Conservation (phyloP, 2,888 invertebrate genomes). For the Reticulitermes lucifugus region DNA sequence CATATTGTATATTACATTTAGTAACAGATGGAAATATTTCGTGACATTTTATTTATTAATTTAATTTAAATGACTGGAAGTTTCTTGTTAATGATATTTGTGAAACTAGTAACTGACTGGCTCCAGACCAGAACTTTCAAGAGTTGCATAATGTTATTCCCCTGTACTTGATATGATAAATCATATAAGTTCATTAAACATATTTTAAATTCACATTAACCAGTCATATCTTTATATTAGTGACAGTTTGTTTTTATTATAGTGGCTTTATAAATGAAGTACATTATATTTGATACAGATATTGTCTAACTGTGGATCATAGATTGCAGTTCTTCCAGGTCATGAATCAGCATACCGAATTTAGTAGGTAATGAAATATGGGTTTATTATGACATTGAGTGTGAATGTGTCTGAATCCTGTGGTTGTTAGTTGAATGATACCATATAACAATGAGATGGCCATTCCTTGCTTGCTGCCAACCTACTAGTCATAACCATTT, state of each 20-base stretch:
- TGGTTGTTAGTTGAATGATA: too few relatives aligned
- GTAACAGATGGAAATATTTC: neutral
- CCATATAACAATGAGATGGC: too few relatives aligned
- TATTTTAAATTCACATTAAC: neutral
- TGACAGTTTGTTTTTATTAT: neutral
- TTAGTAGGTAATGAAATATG: neutral
- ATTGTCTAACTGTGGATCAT: neutral
- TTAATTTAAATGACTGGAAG: neutral
- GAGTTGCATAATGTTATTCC: too few relatives aligned
- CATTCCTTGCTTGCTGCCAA: too few relatives aligned
- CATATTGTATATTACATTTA: neutral
- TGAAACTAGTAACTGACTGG: neutral
- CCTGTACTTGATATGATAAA: neutral
- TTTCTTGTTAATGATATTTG: neutral
- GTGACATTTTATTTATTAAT: neutral
- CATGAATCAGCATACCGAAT: too few relatives aligned
- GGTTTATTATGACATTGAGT: neutral
- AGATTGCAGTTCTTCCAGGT: too few relatives aligned
- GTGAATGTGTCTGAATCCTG: neutral
- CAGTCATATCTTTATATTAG: neutral
- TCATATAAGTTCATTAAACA: neutral
- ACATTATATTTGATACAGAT: neutral
- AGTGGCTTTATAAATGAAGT: neutral
- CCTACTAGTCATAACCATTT: too few relatives aligned
- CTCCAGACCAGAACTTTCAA: too few relatives aligned